Evolutionary conservation across 2,888 invertebrate genomes (phyloP).

Genomic region (Celastrina argiolus): DNA sequence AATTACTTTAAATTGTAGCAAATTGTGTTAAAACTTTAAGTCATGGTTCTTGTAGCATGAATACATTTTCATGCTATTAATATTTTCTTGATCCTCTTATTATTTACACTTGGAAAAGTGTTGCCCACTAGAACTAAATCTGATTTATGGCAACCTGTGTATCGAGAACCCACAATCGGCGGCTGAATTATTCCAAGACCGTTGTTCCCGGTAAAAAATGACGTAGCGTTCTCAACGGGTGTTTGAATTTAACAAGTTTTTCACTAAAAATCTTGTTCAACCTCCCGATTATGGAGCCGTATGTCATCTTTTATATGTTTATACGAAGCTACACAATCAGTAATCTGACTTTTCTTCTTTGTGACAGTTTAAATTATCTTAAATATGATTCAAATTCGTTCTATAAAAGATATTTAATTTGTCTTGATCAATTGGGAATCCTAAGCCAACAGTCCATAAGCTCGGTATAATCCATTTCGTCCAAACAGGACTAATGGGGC

Average conservation of each 20-base stretch:
- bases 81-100: too few species aligned
- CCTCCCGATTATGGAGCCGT: constrained; percentile 32
- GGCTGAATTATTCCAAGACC: constrained; percentile 43
- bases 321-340: constrained; percentile 1
- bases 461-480: neutral
- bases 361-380: neutral
- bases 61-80: too few species aligned
- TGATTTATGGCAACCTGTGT: neutral
- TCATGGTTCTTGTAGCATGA: too few species aligned
- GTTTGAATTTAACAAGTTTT: constrained; percentile 45
- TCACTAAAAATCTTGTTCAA: constrained; percentile 37
- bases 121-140: too few species aligned
- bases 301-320: constrained; percentile 20
- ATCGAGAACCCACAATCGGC: constrained; percentile 15
- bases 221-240: constrained; percentile 36
- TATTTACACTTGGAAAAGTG: too few species aligned
- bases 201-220: constrained; percentile 34
- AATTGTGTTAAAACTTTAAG: too few species aligned
- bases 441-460: neutral
- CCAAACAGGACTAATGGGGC: neutral
- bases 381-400: neutral
- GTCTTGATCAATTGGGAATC: neutral
- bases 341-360: neutral
- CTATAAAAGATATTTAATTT: neutral
- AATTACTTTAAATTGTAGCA: too few species aligned